Conservation (phyloP, 2,113 vertebrate genomes). For the Phrynosoma platyrhinos region DNA sequence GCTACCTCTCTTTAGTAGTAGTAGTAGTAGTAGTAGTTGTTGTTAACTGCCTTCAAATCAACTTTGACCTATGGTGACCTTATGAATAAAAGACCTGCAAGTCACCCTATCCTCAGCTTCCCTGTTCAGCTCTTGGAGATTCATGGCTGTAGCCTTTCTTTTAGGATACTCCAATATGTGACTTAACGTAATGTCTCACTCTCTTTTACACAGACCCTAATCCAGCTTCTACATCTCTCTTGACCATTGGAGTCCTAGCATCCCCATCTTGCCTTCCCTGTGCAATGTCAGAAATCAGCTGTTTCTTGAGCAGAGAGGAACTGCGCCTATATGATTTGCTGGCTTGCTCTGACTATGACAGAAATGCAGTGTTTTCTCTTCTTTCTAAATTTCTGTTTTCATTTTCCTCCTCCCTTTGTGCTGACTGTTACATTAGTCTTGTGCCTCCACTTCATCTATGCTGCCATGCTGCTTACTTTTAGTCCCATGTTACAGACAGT, state of each 20-base stretch:
- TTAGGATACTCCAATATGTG: too few species aligned
- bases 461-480: not conserved
- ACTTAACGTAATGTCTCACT: not conserved
- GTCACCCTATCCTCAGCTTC: too few species aligned
- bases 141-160: too few species aligned
- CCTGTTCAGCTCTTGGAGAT: too few species aligned
- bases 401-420: not conserved
- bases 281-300: not conserved
- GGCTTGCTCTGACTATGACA: not conserved
- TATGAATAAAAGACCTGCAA: too few species aligned
- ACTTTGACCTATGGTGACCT: too few species aligned
- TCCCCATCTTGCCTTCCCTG: not conserved
- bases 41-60: too few species aligned
- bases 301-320: too few species aligned
- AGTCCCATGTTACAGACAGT: not conserved
- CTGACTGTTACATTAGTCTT: not conserved
- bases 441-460: conserved; percentile 5
- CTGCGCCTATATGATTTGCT: too few species aligned
- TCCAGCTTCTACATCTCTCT: not conserved
- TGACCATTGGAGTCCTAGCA: not conserved
- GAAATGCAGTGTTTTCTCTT: not conserved
- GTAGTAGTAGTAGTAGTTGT: too few species aligned
- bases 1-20: too few species aligned
- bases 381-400: not conserved
- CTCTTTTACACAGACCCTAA: not conserved